Evolutionary conservation across 2,113 vertebrate genomes (phyloP).

Genomic region (Anoplopoma fimbria): DNA sequence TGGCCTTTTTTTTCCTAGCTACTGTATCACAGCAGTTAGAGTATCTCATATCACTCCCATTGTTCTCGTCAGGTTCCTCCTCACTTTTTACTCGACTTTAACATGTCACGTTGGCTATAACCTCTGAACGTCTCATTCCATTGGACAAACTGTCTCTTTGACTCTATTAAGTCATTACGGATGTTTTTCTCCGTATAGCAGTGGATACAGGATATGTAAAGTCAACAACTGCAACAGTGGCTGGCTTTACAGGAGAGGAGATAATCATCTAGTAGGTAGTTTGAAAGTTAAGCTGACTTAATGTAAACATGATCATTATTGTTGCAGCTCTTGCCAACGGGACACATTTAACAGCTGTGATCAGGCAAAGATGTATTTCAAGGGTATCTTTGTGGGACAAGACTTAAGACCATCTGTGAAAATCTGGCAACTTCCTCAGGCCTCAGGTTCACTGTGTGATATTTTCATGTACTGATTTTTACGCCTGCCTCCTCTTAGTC

Average conservation of each 20-base stretch:
- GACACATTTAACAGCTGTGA: background rate
- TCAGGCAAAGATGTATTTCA: background rate
- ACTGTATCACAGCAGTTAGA: slow-evolving; percentile 33
- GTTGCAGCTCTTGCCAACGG: background rate
- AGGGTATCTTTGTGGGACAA: background rate
- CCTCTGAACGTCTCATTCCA: too few relatives aligned
- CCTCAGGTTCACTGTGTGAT: background rate
- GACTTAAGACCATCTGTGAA: background rate
- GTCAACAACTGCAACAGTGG: slow-evolving; percentile 69
- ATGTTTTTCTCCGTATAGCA: slow-evolving; percentile 55
- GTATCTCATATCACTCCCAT: slow-evolving; percentile 19
- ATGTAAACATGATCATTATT: slow-evolving; percentile 59
- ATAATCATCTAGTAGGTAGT: slow-evolving; percentile 65
- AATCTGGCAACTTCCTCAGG: background rate
- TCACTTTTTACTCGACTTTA: too few relatives aligned
- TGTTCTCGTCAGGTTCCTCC: slow-evolving; percentile 25
- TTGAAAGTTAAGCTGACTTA: slow-evolving; percentile 57
- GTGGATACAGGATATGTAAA: slow-evolving; percentile 22
- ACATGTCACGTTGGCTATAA: too few relatives aligned
- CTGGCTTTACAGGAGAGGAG: slow-evolving; percentile 59
- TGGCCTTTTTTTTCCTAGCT: slow-evolving; percentile 24
- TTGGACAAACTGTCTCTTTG: too few relatives aligned
- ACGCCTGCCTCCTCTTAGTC: too few relatives aligned
- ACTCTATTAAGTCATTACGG: slow-evolving; percentile 55
- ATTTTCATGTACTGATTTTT: background rate